These are phyloP conservation scores for Liodrosophila aerea DNA, from an alignment of 2,888 invertebrate genomes.

Conservation along the genomic window DNA sequence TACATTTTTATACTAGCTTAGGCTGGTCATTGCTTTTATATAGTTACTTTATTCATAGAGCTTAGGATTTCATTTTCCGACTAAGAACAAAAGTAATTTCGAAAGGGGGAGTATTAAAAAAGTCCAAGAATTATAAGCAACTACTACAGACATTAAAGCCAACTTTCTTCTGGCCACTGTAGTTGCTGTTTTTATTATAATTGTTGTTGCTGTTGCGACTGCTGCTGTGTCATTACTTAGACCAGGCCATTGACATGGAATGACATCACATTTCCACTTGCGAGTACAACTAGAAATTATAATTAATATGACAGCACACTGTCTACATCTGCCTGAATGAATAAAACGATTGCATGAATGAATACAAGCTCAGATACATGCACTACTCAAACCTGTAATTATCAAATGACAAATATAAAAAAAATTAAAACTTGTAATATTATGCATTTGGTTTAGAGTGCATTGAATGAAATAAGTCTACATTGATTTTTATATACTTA, in stretches of 20 bases:
- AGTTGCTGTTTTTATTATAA: constrained; percentile 14
- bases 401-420: too few relatives aligned
- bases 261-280: constrained; percentile 49
- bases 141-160: constrained; percentile 12
- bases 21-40: too few relatives aligned
- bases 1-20: too few relatives aligned
- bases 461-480: too few relatives aligned
- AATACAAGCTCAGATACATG: constrained; percentile 16
- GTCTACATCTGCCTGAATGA: constrained; percentile 21
- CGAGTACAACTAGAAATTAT: constrained; percentile 38
- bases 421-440: too few relatives aligned
- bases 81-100: too few relatives aligned
- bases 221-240: constrained; percentile 40
- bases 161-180: constrained; percentile 37
- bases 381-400: not conserved
- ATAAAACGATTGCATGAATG: constrained; percentile 23
- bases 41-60: too few relatives aligned
- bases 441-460: too few relatives aligned
- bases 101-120: not conserved
- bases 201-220: constrained; percentile 13
- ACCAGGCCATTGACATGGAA: constrained; percentile 55
- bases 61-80: too few relatives aligned
- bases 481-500: too few relatives aligned
- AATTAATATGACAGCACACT: constrained; percentile 50
- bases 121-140: too few relatives aligned